Conservation (phyloP, 2,113 vertebrate genomes). For the Pelecanus crispus region DNA sequence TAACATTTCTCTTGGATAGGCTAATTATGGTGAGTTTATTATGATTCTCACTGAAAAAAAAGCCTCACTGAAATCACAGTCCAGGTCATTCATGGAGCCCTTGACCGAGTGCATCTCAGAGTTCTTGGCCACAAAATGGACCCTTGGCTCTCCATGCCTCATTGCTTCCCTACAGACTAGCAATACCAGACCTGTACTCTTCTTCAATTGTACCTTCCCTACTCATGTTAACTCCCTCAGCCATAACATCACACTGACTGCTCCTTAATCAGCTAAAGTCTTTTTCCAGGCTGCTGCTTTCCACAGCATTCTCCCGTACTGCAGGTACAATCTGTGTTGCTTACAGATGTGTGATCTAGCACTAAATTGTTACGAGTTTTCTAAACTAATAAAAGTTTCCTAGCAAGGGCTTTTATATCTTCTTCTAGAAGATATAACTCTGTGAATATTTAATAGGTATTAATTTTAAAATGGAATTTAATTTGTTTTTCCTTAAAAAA, state of each 20-base stretch:
- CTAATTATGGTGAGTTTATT: background rate
- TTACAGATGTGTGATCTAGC: background rate
- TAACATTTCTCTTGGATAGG: background rate
- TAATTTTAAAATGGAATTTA: background rate
- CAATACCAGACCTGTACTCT: background rate
- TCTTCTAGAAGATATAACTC: background rate
- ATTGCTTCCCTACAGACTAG: background rate
- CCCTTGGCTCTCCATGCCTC: background rate
- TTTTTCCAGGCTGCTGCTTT: background rate
- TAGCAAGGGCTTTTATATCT: background rate
- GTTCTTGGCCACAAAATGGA: background rate
- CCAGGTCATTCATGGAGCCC: background rate
- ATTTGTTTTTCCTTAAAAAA: background rate
- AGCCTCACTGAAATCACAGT: background rate
- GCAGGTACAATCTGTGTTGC: background rate
- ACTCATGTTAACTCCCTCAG: background rate
- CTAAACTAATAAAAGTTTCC: background rate
- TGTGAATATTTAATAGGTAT: background rate
- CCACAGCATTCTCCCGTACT: background rate
- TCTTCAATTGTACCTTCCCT: background rate
- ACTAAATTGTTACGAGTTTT: background rate
- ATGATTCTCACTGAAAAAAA: background rate
- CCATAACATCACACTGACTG: background rate
- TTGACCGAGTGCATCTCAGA: rapidly evolving
- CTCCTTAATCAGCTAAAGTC: background rate